Evolutionary conservation across 2,113 vertebrate species (phyloP), one percentile per base, ranked within the genome.

Genomic region (Pionites leucogaster): DNA sequence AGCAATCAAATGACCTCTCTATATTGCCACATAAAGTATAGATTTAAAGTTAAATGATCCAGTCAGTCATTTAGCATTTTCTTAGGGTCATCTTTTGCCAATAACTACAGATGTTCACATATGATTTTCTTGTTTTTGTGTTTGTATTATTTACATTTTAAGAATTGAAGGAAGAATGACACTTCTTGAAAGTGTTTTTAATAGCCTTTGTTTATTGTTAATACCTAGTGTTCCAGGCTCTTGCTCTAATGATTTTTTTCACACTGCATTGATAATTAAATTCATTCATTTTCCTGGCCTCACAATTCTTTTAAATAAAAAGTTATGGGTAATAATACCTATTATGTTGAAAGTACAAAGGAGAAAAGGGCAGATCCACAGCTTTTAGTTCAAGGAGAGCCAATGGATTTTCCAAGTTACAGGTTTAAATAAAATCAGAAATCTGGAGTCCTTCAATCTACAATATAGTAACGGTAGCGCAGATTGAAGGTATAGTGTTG

Each of bases 161-260:
- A 96, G 96, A 96, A 93, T 18, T 97, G 95, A 96, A 97, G 97
- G 95, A 96, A 96, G 96, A 97, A 95, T 81, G 96, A 95, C 92
- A 82, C 92, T 97, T 98, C 95, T 88, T 60, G 96, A 97, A 98
- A 96, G 97, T 96, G 97, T 90, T 98, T 98, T 98, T 98, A 98
- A 98, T 98, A 98, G 96, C 97, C 97, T 97, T 97, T 98, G 98
- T 98, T 98, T 98, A 97, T 98, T 98, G 98, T 98, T 98, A 98
- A 98, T 98, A 97, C 84, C 71, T 98, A 96, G 95, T 44, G 98
- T 98, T 98, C 98, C 97, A 97, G 98, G 94, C 96, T 97, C 95
- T 97, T 98, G 98, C 98, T 97, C 98, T 98, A 98, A 98, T 98
- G 98, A 98, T 98, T 98, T 98, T 98, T 98, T 98, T 97, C 98